phyloP scores from a whole-genome alignment of 35 echinoderm and acorn worm species.

The Heliocidaris erythrogramma region DNA sequence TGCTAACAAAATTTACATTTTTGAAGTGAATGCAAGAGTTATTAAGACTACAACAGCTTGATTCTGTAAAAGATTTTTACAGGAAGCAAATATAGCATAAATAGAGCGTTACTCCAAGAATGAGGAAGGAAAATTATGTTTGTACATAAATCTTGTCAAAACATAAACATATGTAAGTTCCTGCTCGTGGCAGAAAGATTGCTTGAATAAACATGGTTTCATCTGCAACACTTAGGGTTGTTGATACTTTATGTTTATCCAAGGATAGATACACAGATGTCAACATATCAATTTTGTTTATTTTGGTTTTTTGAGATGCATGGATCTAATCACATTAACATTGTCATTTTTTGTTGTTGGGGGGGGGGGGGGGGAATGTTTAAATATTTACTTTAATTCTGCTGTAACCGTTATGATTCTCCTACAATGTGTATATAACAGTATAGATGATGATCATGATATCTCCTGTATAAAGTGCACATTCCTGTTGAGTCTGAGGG shows the following conservation, averaged over 20 bases:
- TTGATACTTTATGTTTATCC: neutral
- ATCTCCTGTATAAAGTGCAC: no score
- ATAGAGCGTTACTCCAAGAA: neutral
- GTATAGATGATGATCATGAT: no score
- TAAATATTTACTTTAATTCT: no score
- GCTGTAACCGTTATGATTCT: no score
- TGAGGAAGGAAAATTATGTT: neutral
- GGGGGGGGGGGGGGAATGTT: no score
- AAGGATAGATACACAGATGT: neutral
- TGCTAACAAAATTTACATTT: no score
- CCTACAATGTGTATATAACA: no score
- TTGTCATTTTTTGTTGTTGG: no score
- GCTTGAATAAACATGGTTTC: neutral
- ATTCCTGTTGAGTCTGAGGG: no score
- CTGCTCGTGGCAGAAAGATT: neutral
- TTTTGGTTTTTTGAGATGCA: neutral
- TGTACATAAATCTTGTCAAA: neutral
- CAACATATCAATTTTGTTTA: neutral
- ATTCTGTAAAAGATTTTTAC: neutral
- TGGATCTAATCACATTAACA: neutral
- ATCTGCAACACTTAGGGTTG: neutral
- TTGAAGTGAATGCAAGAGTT: no score
- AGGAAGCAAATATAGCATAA: neutral
- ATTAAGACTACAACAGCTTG: neutral
- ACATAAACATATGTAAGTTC: neutral